A percentile compares a stretch with the other conserved stretches of the same genome.
Evolutionary conservation across 2,888 invertebrate genomes (phyloP).

Genomic region (Augiades crinisus): DNA sequence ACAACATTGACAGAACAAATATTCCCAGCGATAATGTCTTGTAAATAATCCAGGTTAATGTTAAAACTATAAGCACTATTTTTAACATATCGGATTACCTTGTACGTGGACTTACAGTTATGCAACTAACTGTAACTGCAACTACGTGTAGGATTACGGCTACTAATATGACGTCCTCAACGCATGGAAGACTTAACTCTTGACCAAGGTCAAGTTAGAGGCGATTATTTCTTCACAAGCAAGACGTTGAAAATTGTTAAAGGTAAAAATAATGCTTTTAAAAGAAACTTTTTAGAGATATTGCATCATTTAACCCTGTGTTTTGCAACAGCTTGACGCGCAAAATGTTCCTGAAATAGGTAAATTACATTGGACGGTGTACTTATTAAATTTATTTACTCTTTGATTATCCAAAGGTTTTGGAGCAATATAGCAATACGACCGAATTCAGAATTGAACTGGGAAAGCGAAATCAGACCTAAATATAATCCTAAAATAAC

Average conservation of each 20-base stretch:
- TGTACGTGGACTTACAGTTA: constrained; percentile 13
- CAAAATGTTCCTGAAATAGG: too few relatives aligned
- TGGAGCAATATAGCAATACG: too few relatives aligned
- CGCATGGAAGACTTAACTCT: constrained; percentile 1
- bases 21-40: background rate
- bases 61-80: background rate
- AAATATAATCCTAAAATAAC: too few relatives aligned
- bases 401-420: too few relatives aligned
- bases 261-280: background rate
- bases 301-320: too few relatives aligned
- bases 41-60: background rate
- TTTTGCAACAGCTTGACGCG: too few relatives aligned
- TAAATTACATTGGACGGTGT: too few relatives aligned
- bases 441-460: too few relatives aligned
- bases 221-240: background rate
- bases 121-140: constrained; percentile 11
- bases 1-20: background rate
- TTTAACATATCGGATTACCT: constrained; percentile 14
- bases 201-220: constrained; percentile 1
- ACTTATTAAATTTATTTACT: too few relatives aligned
- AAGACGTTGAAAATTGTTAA: background rate
- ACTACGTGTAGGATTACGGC: constrained; percentile 12
- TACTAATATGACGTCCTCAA: constrained; percentile 1
- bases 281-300: too few relatives aligned
- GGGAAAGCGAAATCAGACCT: too few relatives aligned